Conservation (phyloP, 64 coral and sea anemone species). For the Montipora capricornis region DNA sequence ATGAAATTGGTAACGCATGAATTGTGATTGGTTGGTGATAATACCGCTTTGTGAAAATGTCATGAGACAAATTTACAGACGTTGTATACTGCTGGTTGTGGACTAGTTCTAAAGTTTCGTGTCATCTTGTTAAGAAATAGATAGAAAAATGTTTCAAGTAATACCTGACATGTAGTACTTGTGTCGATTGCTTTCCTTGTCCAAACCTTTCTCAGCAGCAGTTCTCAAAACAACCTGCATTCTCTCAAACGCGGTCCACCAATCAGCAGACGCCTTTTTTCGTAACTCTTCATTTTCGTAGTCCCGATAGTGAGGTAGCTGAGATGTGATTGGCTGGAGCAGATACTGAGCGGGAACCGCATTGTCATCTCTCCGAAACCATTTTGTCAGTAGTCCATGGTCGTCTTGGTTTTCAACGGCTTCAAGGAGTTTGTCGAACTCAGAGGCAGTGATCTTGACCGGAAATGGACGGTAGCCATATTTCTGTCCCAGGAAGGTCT, state of each 20-base stretch:
- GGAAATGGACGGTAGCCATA: slow-evolving; percentile 98
- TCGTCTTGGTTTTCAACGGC: slow-evolving; percentile 70
- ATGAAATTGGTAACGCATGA: too few species aligned
- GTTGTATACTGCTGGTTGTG: too few species aligned
- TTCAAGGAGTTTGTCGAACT: slow-evolving; percentile 73
- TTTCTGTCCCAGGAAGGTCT: slow-evolving; percentile 99
- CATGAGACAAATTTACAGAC: too few species aligned
- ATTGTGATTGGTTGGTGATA: too few species aligned
- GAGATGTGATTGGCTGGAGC: slow-evolving; percentile 87
- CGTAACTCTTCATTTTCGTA: slow-evolving; percentile 65
- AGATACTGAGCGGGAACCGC: slow-evolving; percentile 78
- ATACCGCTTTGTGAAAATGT: too few species aligned
- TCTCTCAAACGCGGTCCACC: slow-evolving; percentile 89
- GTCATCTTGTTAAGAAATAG: too few species aligned
- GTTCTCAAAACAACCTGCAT: slow-evolving; percentile 81
- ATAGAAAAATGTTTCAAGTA: too few species aligned
- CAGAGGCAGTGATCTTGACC: slow-evolving; percentile 63
- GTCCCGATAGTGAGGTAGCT: slow-evolving; percentile 80
- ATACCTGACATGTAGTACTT: slow-evolving; percentile 93
- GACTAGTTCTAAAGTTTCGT: too few species aligned
- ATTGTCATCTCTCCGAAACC: slow-evolving; percentile 89
- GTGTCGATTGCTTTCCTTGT: slow-evolving; percentile 36
- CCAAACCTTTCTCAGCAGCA: slow-evolving; percentile 71
- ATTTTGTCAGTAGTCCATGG: slow-evolving; percentile 53
- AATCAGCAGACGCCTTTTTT: slow-evolving; percentile 82